These are phyloP conservation scores for Sinella curviseta DNA, from an alignment of 1,140 invertebrate species.

Conservation along the genomic window DNA sequence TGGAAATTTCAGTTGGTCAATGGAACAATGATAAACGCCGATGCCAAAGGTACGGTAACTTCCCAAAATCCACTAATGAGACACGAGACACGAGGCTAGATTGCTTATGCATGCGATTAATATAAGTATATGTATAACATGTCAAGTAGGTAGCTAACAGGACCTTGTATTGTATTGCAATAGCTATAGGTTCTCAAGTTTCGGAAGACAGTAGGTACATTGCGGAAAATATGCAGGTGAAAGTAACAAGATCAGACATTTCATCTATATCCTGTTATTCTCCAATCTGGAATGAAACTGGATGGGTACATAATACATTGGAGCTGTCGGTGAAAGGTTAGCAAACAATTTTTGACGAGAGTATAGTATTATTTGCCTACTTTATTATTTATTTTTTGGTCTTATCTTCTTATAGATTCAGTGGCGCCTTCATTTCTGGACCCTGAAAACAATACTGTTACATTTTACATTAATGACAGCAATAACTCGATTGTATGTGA, in stretches of 20 bases:
- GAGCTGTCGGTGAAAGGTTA: constrained; percentile 19
- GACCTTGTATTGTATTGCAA: not conserved
- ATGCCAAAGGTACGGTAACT: not conserved
- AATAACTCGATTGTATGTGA: constrained; percentile 30
- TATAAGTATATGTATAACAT: too few species aligned
- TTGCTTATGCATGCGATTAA: too few species aligned
- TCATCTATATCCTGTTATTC: constrained; percentile 18
- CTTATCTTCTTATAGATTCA: constrained; percentile 6
- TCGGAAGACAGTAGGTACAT: not conserved
- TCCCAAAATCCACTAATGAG: not conserved
- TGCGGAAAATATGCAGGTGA: constrained; percentile 5
- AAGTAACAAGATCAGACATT: constrained; percentile 28
- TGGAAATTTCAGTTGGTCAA: constrained; percentile 23
- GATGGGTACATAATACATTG: constrained; percentile 4
- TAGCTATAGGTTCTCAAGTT: not conserved
- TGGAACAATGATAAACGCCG: not conserved
- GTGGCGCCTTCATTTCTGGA: constrained; percentile 19
- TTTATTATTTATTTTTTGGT: not conserved
- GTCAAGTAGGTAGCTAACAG: not conserved
- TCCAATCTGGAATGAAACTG: constrained; percentile 33
- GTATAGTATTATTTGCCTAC: too few species aligned
- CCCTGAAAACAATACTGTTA: constrained; percentile 25
- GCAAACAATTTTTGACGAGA: too few species aligned
- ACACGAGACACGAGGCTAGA: not conserved
- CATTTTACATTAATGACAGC: not conserved